These are phyloP conservation scores for Delphinapterus leucas DNA, from an alignment of 2,113 vertebrate species.

Conservation along the genomic window DNA sequence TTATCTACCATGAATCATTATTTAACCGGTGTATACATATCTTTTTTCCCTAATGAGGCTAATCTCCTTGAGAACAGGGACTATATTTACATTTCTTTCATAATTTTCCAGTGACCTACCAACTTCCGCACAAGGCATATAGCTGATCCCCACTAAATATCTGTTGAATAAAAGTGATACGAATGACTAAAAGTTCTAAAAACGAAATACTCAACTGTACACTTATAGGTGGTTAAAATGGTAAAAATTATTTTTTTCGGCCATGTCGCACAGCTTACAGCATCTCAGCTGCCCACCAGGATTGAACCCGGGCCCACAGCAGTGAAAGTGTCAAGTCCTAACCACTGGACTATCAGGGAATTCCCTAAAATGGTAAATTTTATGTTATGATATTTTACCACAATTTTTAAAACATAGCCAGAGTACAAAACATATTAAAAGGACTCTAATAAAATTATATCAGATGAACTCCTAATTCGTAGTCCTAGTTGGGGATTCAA, in stretches of 20 bases:
- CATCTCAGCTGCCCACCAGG: neutral
- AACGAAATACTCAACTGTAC: neutral
- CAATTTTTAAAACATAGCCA: neutral
- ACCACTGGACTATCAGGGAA: neutral
- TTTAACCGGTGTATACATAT: neutral
- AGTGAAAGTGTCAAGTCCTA: neutral
- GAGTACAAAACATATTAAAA: neutral
- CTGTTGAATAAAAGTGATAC: neutral
- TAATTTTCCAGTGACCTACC: constrained; percentile 22
- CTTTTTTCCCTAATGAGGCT: constrained; percentile 22
- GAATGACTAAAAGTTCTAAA: constrained; percentile 21
- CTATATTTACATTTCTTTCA: constrained; percentile 5
- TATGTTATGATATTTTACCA: neutral
- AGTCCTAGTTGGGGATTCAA: neutral
- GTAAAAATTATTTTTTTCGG: neutral
- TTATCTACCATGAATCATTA: neutral
- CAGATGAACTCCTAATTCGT: neutral
- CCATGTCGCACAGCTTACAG: neutral
- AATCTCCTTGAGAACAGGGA: neutral
- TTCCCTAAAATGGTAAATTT: neutral
- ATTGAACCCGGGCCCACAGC: neutral
- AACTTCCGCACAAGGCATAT: neutral
- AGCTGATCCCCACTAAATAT: neutral
- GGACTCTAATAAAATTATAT: neutral
- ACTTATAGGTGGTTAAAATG: neutral